Evolutionary conservation across 2,113 vertebrate species (phyloP), one percentile per base, ranked within the genome.

Genomic region (Trogon surrucura): DNA sequence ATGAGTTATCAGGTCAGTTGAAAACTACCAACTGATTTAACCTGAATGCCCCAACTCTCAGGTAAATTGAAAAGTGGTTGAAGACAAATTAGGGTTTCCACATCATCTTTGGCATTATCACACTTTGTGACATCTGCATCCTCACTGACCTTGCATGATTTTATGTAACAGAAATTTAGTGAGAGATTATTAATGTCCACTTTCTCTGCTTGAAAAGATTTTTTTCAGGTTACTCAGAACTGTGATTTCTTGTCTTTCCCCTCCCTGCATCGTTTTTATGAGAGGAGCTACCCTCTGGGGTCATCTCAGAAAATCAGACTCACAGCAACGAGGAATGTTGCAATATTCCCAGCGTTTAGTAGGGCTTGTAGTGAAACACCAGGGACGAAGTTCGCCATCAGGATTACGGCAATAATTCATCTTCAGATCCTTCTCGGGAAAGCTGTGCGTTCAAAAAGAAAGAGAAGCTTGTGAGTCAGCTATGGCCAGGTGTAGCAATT

Each of bases 341-440:
- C 99, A 99, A 88, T 97, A 98, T 54, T 99, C 99, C 99, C 99
- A 99, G 62, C 99, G 98, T 88, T 98, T 99, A 45, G 83, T 80
- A 0, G 83, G 82, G 79, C 80, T 98, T 4, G 89, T 98, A 82
- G 99, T 99, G 80, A 99, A 99, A 84, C 99, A 99, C 99, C 99
- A 99, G 0, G 99, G 99, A 4, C 94, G 96, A 48, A 98, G 98
- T 67, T 99, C 99, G 6, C 99, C 99, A 19, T 99, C 99, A 2
- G 99, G 99, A 94, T 99, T 99, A 21, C 99, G 99, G 72, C 99
- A 99, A 75, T 99, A 99, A 97, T 99, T 99, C 89, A 95, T 97
- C 91, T 98, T 98, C 60, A 99, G 96, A 89, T 99, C 98, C 96
- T 99, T 99, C 32, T 95, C 98, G 81, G 99, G 98, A 87, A 99